Evolutionary conservation across 2,113 vertebrate species (phyloP), one percentile per base, ranked within the genome.

Genomic region (Erpornis zantholeuca): DNA sequence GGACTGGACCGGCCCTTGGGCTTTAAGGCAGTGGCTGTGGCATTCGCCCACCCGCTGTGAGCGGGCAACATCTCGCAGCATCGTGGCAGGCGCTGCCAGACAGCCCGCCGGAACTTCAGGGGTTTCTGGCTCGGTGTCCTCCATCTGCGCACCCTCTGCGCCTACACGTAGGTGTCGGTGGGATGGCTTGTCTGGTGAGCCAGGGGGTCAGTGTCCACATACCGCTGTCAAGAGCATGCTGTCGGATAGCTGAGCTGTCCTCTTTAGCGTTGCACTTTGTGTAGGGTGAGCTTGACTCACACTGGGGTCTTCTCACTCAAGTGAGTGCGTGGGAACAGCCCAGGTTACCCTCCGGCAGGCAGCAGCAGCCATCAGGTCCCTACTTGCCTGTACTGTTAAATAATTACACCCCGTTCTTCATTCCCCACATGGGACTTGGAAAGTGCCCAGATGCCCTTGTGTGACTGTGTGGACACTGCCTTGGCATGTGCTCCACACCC

Each of bases 331-430:
- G 50, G 85, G 65, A 10, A 2, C 29, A 63, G 31, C 25, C 65
- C 16, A 0, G 50, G 16, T 29, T 11, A 2, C n/a, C n/a, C 29
- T 24, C 24, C 0, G 50, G 60, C 49, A 12, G 63, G 75, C 18
- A 6, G 10, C 42, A 21, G 57, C 7, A 57, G 35, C 42, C 19
- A 0, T 25, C 52, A 3, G 27, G 29, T 24, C n/a, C 35, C 44
- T 36, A 0, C 35, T 44, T 19, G 61, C 38, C 65, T 3, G 19
- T 6, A 1, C 12, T 1, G 0, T 4, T 24, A 15, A 3, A 7
- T 24, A 35, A 4, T 42, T 19, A 5, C 2, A 1, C 3, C 33
- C 49, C 0, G 0, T 11, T 52, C 29, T 2, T 38, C 6, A 0
- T 11, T 21, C 28, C 77, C 21, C 4, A 5, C 54, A 1, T 2